A percentile compares a stretch with the other conserved stretches of the same genome.
These are phyloP conservation scores for Hylomyscus alleni DNA, from an alignment of 2,797 vertebrate species.

Conservation along the genomic window DNA sequence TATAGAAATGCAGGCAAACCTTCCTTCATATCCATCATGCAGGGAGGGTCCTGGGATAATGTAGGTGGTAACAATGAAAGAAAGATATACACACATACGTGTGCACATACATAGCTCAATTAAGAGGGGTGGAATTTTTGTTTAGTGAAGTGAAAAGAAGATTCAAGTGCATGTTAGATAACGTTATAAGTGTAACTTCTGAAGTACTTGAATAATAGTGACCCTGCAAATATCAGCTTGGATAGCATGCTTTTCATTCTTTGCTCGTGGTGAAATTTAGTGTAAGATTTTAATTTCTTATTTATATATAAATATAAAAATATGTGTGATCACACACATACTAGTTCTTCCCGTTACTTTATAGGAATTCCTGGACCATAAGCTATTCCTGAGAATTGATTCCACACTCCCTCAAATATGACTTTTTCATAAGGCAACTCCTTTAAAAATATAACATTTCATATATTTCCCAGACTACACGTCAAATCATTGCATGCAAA, in stretches of 20 bases:
- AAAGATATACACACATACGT: background rate
- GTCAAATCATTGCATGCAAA: conserved; percentile 81
- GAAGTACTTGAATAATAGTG: background rate
- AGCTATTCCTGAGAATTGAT: conserved; percentile 82
- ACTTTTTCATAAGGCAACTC: conserved; percentile 79
- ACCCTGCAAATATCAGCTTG: conserved; percentile 21
- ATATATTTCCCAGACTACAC: conserved; percentile 79
- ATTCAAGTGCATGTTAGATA: conserved; percentile 20
- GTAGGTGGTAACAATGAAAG: background rate
- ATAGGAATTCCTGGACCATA: conserved; percentile 76
- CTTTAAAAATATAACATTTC: conserved; percentile 82
- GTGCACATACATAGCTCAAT: background rate
- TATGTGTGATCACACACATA: background rate
- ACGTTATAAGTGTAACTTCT: background rate
- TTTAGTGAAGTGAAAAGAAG: conserved; percentile 35
- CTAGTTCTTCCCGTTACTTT: conserved; percentile 69
- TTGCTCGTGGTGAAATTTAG: conserved; percentile 37
- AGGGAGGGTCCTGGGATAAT: background rate
- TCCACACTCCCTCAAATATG: conserved; percentile 81
- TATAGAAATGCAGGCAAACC: background rate
- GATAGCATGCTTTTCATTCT: conserved; percentile 35
- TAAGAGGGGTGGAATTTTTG: background rate
- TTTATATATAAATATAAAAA: background rate
- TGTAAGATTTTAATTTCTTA: conserved; percentile 57
- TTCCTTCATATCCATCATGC: background rate